Evolutionary conservation across 2,113 vertebrate genomes (phyloP), one percentile per base, ranked within the genome.

Genomic region (Echinops telfairi): DNA sequence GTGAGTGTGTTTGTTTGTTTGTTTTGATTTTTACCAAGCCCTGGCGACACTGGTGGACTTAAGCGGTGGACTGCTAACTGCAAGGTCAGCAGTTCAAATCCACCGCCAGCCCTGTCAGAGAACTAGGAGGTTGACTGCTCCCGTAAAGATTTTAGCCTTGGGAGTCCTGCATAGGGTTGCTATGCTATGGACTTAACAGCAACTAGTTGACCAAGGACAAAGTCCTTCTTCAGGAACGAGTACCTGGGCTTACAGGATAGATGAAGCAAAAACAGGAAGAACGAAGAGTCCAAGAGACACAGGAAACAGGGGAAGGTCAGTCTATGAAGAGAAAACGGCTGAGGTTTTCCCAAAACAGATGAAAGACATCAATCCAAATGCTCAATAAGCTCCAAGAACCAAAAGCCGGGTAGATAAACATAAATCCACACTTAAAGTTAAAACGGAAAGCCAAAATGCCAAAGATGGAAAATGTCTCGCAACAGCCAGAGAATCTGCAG

Each of bases 401-500:
- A 81, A 76, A 77, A 75, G 27, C 17, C 71, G n/a, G 36, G 64
- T 66, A 91, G 83, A 38, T 16, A 62, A 78, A 84, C 9, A 77
- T 60, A 22, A 81, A 77, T 57, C 27, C 66, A 76, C 1, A 85
- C 3, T 6, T 60, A 82, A 15, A 8, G n/a, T 4, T 81, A 82
- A 88, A 89, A 86, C 75, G 47, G 78, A 87, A 91, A 71, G 68
- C 43, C 66, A 77, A 92, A 92, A 75, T 53, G 43, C 66, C 60
- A 81, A 89, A 92, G 53, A 68, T 22, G 83, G 33, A 78, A 75
- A 22, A 58, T 75, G 66, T 22, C 75, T 77, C 36, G 83, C 84
- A 27, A 84, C 8, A 53, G 47, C 47, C 47, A 81, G 66, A 89
- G 40, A 57, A 71, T 92, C 75, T 38, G 79, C 22, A 83, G 66